Percentiles rank a stretch among this genome's conserved stretches.
These are phyloP conservation scores for Drosophila yooni DNA, from an alignment of 2,888 invertebrate species.

Conservation along the genomic window DNA sequence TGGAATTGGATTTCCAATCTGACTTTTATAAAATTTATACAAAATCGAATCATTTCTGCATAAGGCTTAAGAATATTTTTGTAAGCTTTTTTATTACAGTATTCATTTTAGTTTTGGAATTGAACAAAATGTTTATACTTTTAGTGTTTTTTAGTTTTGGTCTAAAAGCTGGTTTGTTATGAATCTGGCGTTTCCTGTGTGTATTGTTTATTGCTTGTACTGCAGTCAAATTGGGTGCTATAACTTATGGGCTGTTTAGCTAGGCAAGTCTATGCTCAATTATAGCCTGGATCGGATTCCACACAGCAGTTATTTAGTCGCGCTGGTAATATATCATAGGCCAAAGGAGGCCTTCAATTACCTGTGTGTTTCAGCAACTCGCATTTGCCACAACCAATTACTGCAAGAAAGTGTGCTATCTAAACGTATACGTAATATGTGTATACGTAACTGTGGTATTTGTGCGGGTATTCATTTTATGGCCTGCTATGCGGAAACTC, in stretches of 20 bases:
- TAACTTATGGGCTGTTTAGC: conserved; percentile 1
- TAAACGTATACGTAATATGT: not conserved
- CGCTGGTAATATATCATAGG: conserved; percentile 43
- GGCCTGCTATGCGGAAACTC: conserved; percentile 34
- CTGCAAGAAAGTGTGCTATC: conserved; percentile 24
- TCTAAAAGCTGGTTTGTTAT: not conserved
- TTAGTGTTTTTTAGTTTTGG: not conserved
- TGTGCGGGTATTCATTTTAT: conserved; percentile 36
- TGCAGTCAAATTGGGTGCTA: not conserved
- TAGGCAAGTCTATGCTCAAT: conserved; percentile 23
- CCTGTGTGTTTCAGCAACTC: conserved; percentile 1
- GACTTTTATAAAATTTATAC: not conserved
- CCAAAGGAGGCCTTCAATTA: conserved; percentile 38
- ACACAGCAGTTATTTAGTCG: conserved; percentile 8
- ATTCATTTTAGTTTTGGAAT: not conserved
- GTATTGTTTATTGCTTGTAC: not conserved
- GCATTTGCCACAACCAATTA: conserved; percentile 42
- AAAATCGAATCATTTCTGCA: not conserved
- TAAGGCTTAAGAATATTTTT: not conserved
- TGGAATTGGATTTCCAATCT: not conserved
- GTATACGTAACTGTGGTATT: conserved; percentile 2
- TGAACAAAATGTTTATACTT: not conserved
- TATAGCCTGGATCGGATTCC: conserved; percentile 19
- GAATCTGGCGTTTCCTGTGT: not conserved
- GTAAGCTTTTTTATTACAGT: not conserved